Evolutionary conservation across 35 echinoderm and acorn worm genomes (phyloP), one percentile per base, ranked within the genome.

Genomic region (Hemicentrotus pulcherrimus): DNA sequence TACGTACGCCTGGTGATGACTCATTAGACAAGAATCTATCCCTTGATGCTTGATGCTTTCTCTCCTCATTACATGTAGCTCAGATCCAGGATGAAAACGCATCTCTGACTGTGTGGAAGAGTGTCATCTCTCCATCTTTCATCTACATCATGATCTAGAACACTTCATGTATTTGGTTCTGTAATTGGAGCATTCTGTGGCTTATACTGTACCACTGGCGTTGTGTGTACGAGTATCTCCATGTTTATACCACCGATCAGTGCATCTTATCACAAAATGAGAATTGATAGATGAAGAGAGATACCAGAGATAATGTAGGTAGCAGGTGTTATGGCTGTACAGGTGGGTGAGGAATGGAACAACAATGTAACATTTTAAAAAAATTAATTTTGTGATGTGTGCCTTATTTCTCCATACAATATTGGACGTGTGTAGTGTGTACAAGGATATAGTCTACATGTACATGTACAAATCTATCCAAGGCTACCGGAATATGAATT

Each of bases 21-120:
- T 78, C 65, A 78, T 78, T 28, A 28, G 7, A 28, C 0, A 28
- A n/a, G 65, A 78, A 78, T 78, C 65, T 78, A 78, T 78, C 65
- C 65, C 65, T 78, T 78, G 65, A 78, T 78, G 65, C 65, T n/a
- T n/a, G n/a, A n/a, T n/a, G n/a, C n/a, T n/a, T n/a, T n/a, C 65
- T 78, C 65, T 78, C 65, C 65, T 78, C 65, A 55, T 10, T 15
- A 14, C 65, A 28, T 59, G 11, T 59, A 59, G 52, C 65, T 78
- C 65, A 78, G 65, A 22, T 8, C 65, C 24, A n/a, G 65, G 65
- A 78, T n/a, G 7, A 8, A 18, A 78, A 22, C 19, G 65, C 65
- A 78, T 78, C 65, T 59, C 65, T 28, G 65, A 10, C 24, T 28
- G 65, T 9, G 1, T 78, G 4, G 65, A 18, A 78, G 24, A 78